Base-by-base conservation (phyloP, 2,113 vertebrate species). In the Aptenodytes patagonicus region DNA sequence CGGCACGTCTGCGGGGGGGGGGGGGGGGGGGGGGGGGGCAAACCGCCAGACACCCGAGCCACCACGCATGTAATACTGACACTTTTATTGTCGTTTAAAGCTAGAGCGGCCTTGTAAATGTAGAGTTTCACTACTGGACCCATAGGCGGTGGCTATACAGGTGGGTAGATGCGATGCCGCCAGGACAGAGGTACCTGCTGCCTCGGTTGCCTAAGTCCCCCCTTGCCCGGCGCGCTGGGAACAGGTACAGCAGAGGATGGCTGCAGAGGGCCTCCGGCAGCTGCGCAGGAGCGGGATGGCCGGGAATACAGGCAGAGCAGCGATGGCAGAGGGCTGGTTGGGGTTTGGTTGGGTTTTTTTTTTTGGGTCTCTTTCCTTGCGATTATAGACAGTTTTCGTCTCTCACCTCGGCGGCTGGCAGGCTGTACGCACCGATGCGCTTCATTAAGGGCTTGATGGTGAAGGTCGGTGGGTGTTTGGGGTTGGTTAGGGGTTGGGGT, bases 31-130 rank as follows among this genome's bases (percentile, higher is more conserved):
- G 26, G 10, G 15, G 26, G 10, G 15, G 16, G 22, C 84, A 52
- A 54, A 49, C 9, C 0, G 3, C 49, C 47, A 32, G 40, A 61
- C 34, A 85, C 20, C 28, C 0, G 10, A 91, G 42, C 51, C 77
- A 46, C 51, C 64, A 92, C 46, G 5, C 31, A 4, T 0, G 2
- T 97, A 97, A 97, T 95, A 98, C 97, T 97, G 97, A 98, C 96
- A 73, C 93, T 69, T 97, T 97, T 94, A 97, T 97, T 96, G 82
- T 83, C 28, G 1, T 78, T 96, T 89, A 96, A 97, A 96, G 94
- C 96, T 90, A 93, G 91, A 79, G 91, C 0, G 36, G 84, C 95
- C 97, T 94, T 93, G 87, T 91, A 94, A 96, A 90, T 73, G 86
- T 51, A 9, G 76, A 97, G 94, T 94, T 87, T 97, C 97, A 97